Conservation (phyloP, 2,888 invertebrate species). For the Zeuzera pyrina region DNA sequence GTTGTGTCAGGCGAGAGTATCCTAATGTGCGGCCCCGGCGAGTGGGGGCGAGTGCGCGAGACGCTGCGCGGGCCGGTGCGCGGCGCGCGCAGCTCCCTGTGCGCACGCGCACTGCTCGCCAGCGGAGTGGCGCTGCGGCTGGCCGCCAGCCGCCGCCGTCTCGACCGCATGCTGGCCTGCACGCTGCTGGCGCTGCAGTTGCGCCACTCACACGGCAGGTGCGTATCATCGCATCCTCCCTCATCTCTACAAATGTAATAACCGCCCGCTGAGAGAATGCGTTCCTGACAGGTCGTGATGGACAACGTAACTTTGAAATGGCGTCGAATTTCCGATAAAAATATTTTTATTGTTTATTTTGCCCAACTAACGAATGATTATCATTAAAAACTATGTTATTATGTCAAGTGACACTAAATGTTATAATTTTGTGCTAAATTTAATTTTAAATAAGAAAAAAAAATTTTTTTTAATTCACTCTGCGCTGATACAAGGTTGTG, state of each 20-base stretch:
- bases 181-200: conserved; percentile 81
- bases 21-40: conserved; percentile 75
- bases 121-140: conserved; percentile 79
- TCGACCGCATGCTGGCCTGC: conserved; percentile 68
- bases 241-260: too few relatives aligned
- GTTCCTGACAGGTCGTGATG: too few relatives aligned
- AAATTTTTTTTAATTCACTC: too few relatives aligned
- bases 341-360: background rate
- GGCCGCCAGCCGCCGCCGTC: conserved; percentile 64
- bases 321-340: too few relatives aligned
- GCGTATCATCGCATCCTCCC: too few relatives aligned
- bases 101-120: conserved; percentile 70
- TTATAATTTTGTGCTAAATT: background rate
- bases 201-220: conserved; percentile 73
- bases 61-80: conserved; percentile 31
- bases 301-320: too few relatives aligned
- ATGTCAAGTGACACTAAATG: too few relatives aligned
- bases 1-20: conserved; percentile 85
- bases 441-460: too few relatives aligned
- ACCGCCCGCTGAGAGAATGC: too few relatives aligned
- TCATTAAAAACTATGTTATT: too few relatives aligned
- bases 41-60: conserved; percentile 35
- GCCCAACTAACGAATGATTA: background rate
- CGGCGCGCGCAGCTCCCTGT: conserved; percentile 68
- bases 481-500: too few relatives aligned